Percentiles rank a stretch among this genome's conserved stretches.
Evolutionary conservation across 1,140 invertebrate genomes (phyloP).

Genomic region (Panulirus ornatus): DNA sequence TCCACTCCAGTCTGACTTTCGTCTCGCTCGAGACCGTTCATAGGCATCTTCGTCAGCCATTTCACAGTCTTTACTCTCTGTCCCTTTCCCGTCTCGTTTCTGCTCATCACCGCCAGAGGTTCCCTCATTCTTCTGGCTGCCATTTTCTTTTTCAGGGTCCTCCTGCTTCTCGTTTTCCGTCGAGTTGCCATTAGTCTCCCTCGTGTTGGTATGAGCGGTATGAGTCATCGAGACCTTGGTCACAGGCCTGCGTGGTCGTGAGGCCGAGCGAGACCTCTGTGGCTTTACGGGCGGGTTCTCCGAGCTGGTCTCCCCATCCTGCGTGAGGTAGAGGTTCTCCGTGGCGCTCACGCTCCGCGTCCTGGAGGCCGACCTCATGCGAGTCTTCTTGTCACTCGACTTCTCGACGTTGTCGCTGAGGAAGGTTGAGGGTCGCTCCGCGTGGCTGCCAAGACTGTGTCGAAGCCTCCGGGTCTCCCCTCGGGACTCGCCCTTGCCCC

Average conservation of each 20-base stretch:
- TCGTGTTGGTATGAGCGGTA: not conserved
- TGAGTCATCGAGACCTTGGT: constrained; percentile 27
- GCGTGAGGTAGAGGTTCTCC: constrained; percentile 44
- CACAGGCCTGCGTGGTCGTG: constrained; percentile 30
- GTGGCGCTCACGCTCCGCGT: constrained; percentile 44
- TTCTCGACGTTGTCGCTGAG: constrained; percentile 38
- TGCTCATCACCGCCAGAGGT: not conserved
- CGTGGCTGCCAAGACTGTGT: constrained; percentile 50
- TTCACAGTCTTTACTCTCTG: not conserved
- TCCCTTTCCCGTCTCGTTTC: not conserved
- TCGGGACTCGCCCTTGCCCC: constrained; percentile 1
- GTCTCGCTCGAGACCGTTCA: not conserved
- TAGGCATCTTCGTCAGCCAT: not conserved
- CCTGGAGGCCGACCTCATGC: constrained; percentile 8
- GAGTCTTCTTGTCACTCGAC: constrained; percentile 12
- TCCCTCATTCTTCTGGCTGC: not conserved
- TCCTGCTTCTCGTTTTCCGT: not conserved
- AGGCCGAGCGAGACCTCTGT: constrained; percentile 43
- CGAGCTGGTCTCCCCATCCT: not conserved
- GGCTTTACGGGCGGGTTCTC: constrained; percentile 33
- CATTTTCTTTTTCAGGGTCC: not conserved
- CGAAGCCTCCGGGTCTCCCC: constrained; percentile 30
- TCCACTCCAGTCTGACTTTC: constrained; percentile 24
- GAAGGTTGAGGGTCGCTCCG: constrained; percentile 23
- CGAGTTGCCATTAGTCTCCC: not conserved